Conservation (phyloP, 2,113 vertebrate genomes). For the Oreochromis aureus region DNA sequence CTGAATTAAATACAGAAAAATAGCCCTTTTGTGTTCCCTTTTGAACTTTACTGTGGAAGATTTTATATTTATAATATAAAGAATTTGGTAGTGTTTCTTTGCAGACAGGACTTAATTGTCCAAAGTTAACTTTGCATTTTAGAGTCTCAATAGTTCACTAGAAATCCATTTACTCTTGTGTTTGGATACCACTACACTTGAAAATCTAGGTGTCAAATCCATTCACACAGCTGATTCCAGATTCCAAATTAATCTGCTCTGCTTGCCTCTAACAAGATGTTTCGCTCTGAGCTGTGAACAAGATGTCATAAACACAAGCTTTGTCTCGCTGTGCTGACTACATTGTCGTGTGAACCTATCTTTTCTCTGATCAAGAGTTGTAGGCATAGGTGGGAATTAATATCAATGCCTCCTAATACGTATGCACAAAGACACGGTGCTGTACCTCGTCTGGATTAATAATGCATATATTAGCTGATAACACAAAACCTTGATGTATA, state of each 20-base stretch:
- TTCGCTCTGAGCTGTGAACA: not conserved
- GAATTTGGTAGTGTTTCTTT: not conserved
- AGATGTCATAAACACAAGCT: not conserved
- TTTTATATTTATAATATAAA: not conserved
- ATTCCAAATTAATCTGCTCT: not conserved
- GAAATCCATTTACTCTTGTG: not conserved
- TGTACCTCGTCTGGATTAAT: conserved; percentile 47
- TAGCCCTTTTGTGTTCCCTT: not conserved
- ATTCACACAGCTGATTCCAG: not conserved
- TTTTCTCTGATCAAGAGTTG: not conserved
- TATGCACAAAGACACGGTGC: conserved; percentile 25
- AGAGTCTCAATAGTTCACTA: not conserved
- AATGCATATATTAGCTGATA: conserved; percentile 63
- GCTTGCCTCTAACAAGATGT: not conserved
- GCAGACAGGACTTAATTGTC: not conserved
- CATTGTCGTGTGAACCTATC: not conserved
- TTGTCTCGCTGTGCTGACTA: not conserved
- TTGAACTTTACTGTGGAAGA: not conserved
- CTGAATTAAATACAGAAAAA: not conserved
- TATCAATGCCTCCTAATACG: conserved; percentile 16
- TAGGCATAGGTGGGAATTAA: not conserved
- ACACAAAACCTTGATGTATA: conserved; percentile 60
- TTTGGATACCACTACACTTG: not conserved
- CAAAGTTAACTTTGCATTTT: not conserved
- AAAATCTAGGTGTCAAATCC: not conserved